Conservation (phyloP, 2,113 vertebrate species). For the Fregetta grallaria region DNA sequence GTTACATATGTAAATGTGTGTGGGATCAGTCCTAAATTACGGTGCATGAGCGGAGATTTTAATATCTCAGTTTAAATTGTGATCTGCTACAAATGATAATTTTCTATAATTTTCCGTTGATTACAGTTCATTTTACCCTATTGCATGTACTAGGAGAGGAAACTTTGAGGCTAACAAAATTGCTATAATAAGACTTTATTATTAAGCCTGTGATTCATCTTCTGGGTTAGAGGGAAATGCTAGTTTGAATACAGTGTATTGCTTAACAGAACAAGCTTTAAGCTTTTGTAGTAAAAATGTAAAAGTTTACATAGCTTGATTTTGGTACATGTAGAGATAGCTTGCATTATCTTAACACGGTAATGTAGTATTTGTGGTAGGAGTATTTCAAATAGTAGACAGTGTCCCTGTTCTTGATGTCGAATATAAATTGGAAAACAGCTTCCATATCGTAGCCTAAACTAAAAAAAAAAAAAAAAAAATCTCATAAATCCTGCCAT, state of each 20-base stretch:
- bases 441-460: neutral
- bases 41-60: neutral
- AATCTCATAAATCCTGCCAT: neutral
- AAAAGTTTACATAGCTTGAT: neutral
- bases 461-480: neutral
- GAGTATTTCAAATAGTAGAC: neutral
- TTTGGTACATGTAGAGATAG: neutral
- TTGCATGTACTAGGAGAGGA: neutral
- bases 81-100: neutral
- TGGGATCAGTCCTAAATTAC: neutral
- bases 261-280: neutral
- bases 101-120: neutral
- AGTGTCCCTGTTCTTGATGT: neutral
- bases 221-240: neutral
- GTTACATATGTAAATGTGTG: neutral
- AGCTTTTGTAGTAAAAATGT: neutral
- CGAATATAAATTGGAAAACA: neutral
- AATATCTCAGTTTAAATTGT: neutral
- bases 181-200: constrained; percentile 9
- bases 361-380: neutral
- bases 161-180: neutral
- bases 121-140: constrained; percentile 10
- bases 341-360: neutral
- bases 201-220: constrained; percentile 25
- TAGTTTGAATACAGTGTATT: neutral